A percentile compares a stretch with the other conserved stretches of the same genome.
Evolutionary conservation across 2,888 invertebrate species (phyloP).

Genomic region (Polietes domitor): DNA sequence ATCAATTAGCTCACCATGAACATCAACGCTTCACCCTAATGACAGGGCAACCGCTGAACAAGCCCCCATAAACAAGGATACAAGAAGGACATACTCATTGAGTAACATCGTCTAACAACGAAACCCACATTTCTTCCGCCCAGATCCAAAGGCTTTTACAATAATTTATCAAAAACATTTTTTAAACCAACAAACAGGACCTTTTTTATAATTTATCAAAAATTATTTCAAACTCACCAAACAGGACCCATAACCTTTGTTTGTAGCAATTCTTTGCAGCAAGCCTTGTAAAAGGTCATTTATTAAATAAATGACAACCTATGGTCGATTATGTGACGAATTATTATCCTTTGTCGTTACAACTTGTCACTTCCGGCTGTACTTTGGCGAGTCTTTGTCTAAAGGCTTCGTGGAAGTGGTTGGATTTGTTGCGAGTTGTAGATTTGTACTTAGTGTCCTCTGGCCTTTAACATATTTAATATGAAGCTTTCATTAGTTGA

Average conservation of each 20-base stretch:
- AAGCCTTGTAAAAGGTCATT: background rate
- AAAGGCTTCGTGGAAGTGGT: constrained; percentile 3
- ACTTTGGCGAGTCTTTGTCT: constrained; percentile 15
- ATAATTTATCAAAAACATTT: constrained; percentile 40
- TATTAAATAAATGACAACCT: background rate
- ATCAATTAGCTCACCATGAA: constrained; percentile 48
- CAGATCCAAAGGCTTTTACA: background rate
- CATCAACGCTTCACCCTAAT: constrained; percentile 32
- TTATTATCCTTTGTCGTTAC: constrained; percentile 56
- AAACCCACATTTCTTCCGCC: background rate
- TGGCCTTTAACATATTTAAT: background rate
- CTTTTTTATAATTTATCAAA: constrained; percentile 53
- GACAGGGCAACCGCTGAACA: constrained; percentile 13
- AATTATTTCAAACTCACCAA: background rate
- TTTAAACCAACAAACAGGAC: background rate
- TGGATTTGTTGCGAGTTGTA: background rate
- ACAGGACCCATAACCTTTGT: no score
- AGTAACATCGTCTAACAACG: no score
- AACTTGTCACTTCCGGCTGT: constrained; percentile 54
- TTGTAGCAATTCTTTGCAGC: no score
- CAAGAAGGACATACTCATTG: constrained; percentile 1
- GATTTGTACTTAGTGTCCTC: background rate
- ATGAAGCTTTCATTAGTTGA: constrained; percentile 29
- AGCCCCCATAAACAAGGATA: background rate
- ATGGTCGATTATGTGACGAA: constrained; percentile 24